phyloP scores from a whole-genome alignment of 2,797 vertebrate species.

The Rhabdophis nuchalis region DNA sequence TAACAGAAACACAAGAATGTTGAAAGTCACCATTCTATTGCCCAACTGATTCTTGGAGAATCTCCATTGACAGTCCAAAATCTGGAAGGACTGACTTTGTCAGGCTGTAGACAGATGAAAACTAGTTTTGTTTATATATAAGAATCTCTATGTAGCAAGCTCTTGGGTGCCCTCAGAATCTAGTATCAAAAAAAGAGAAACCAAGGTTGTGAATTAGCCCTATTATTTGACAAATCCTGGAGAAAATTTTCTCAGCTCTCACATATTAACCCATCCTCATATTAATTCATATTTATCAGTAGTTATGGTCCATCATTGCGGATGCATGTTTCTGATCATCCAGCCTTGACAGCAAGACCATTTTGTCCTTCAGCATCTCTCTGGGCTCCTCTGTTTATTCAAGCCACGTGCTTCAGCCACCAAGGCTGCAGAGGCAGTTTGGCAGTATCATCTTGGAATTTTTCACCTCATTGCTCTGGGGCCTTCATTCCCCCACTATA shows the following conservation, averaged over 20 bases:
- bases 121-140: not conserved
- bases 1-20: not conserved
- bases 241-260: not conserved
- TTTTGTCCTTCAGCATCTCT: slow-evolving; percentile 12
- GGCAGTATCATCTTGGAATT: slow-evolving; percentile 22
- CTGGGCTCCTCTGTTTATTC: slow-evolving; percentile 20
- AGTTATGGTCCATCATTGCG: not conserved
- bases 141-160: not conserved
- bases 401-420: not conserved
- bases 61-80: not conserved
- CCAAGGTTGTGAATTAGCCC: not conserved
- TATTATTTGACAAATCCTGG: not conserved
- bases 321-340: slow-evolving; percentile 10
- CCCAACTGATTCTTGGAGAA: not conserved
- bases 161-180: not conserved
- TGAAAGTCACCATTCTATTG: not conserved
- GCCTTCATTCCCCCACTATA: slow-evolving; percentile 9
- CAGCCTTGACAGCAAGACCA: slow-evolving; percentile 6
- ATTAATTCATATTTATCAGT: slow-evolving; percentile 1
- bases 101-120: not conserved
- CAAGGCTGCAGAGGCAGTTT: not conserved
- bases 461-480: slow-evolving; percentile 34
- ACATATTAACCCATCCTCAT: not conserved
- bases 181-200: not conserved
- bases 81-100: not conserved